Percentiles rank a stretch among this genome's conserved stretches.
These are phyloP conservation scores for Neelides folsomi DNA, from an alignment of 2,888 invertebrate species.

Conservation along the genomic window DNA sequence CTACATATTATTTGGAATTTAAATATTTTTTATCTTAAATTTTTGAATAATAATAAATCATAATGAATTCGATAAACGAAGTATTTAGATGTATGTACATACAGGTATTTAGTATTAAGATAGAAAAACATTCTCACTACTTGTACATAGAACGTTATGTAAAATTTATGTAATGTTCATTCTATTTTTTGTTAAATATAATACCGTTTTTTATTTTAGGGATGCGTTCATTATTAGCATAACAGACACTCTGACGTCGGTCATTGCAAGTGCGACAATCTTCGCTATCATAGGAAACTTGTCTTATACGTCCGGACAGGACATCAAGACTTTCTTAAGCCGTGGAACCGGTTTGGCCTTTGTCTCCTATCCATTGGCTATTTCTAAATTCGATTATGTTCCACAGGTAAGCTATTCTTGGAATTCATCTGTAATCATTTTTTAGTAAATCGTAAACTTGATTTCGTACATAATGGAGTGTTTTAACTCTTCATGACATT, in stretches of 20 bases:
- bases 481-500: too few species aligned
- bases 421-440: not conserved
- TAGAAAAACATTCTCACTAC: too few species aligned
- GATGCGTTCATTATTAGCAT: slow-evolving; percentile 9
- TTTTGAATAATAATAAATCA: too few species aligned
- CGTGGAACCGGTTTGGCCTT: slow-evolving; percentile 69
- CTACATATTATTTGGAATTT: too few species aligned
- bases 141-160: too few species aligned
- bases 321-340: slow-evolving; percentile 49
- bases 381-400: slow-evolving; percentile 55
- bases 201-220: not conserved
- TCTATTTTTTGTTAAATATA: too few species aligned
- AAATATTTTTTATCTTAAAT: too few species aligned
- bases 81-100: too few species aligned
- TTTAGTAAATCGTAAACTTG: not conserved
- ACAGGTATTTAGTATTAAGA: too few species aligned
- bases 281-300: slow-evolving; percentile 54
- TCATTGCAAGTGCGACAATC: not conserved
- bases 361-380: slow-evolving; percentile 70
- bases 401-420: slow-evolving; percentile 60
- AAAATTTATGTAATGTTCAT: too few species aligned
- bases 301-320: slow-evolving; percentile 47
- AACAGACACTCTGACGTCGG: slow-evolving; percentile 6
- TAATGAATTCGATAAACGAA: too few species aligned
- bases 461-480: not conserved